phyloP scores from a whole-genome alignment of 2,797 vertebrate species.

The Chaetophractus vellerosus region DNA sequence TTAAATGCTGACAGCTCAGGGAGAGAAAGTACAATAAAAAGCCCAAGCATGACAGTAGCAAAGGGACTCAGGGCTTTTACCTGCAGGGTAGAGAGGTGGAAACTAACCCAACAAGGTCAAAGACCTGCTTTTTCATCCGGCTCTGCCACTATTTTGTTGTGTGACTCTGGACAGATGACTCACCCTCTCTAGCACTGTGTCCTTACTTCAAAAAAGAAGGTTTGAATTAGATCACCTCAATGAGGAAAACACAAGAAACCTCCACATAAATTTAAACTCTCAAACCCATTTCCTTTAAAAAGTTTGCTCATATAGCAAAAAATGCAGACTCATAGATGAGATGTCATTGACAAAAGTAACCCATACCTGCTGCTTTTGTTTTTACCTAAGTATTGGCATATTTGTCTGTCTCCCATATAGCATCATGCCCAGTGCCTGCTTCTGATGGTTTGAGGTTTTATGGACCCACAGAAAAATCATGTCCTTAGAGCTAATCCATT shows the following conservation, averaged over 20 bases:
- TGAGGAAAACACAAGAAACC: background rate
- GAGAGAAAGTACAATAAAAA: conserved; percentile 24
- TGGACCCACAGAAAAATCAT: no score
- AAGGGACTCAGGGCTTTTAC: background rate
- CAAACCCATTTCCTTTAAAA: background rate
- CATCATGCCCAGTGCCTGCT: background rate
- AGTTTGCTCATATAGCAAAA: background rate
- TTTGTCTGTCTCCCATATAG: background rate
- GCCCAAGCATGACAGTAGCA: background rate
- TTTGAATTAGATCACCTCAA: background rate
- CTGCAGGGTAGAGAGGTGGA: background rate
- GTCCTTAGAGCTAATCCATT: no score
- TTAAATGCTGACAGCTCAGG: conserved; percentile 1
- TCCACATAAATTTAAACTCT: background rate
- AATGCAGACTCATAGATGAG: background rate
- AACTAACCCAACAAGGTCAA: background rate
- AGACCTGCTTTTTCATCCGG: background rate
- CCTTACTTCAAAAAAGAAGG: background rate
- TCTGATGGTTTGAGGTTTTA: no score
- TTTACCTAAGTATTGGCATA: background rate
- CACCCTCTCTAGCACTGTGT: background rate
- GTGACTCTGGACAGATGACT: background rate
- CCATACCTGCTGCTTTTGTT: background rate
- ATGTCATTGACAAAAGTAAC: background rate
- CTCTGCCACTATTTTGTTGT: background rate